Evolutionary conservation across 2,113 vertebrate species (phyloP).

Genomic region (Alaudala cheleensis): DNA sequence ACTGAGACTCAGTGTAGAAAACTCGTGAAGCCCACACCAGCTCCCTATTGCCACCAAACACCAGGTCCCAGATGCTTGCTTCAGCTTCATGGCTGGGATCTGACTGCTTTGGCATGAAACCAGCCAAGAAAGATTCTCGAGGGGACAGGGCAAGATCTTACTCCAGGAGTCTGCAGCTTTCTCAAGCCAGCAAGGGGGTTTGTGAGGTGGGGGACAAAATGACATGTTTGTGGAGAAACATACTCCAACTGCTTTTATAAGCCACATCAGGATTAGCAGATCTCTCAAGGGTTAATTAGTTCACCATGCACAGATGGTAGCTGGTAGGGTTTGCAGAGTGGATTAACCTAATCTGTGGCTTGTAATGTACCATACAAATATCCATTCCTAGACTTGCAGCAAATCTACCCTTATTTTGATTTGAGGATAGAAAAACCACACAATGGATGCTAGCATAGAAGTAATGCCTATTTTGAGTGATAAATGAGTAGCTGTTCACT

Average conservation of each 20-base stretch:
- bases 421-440: neutral
- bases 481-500: neutral
- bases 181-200: neutral
- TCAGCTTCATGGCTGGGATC: neutral
- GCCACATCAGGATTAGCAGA: neutral
- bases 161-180: neutral
- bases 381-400: neutral
- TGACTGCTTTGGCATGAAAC: neutral
- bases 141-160: neutral
- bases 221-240: neutral
- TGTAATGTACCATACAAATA: slow-evolving; percentile 41
- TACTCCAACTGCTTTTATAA: neutral
- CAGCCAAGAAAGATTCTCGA: neutral
- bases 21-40: neutral
- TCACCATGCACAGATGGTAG: slow-evolving; percentile 51
- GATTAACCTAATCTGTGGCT: slow-evolving; percentile 56
- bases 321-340: slow-evolving; percentile 21
- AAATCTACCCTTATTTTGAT: neutral
- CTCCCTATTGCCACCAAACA: neutral
- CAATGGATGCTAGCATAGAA: neutral
- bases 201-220: neutral
- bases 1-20: neutral
- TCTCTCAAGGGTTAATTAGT: slow-evolving; percentile 58
- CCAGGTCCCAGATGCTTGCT: neutral
- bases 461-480: neutral